Conservation (phyloP, 2,113 vertebrate genomes). For the Synodontis membranacea region DNA sequence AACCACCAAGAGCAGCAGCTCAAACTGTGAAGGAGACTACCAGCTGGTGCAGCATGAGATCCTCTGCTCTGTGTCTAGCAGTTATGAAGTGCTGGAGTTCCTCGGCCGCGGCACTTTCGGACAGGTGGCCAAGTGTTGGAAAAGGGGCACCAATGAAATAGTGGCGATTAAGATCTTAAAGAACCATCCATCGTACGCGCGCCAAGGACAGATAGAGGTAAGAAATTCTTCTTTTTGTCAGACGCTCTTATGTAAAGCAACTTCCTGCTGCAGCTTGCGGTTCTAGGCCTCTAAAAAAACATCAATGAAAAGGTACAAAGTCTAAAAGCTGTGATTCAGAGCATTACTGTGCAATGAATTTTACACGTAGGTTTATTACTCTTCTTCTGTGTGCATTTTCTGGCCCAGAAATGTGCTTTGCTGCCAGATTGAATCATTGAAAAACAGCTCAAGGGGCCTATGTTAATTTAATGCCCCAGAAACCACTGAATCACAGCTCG, state of each 20-base stretch:
- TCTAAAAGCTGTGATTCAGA: background rate
- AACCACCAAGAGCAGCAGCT: slow-evolving; percentile 94
- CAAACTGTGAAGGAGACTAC: slow-evolving; percentile 94
- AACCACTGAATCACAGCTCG: background rate
- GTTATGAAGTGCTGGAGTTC: slow-evolving; percentile 96
- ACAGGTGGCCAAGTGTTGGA: slow-evolving; percentile 98
- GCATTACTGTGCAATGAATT: background rate
- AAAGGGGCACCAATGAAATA: slow-evolving; percentile 96
- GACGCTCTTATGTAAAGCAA: background rate
- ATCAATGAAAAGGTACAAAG: background rate
- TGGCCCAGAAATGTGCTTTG: background rate
- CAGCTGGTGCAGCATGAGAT: slow-evolving; percentile 98
- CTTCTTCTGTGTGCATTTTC: background rate
- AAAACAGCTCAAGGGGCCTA: background rate
- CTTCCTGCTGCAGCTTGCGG: background rate
- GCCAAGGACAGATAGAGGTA: slow-evolving; percentile 98
- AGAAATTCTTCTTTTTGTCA: background rate
- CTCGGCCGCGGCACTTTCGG: slow-evolving; percentile 94
- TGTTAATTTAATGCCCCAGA: background rate
- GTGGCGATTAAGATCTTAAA: slow-evolving; percentile 98
- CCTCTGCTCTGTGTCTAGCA: slow-evolving; percentile 94
- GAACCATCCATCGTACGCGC: slow-evolving; percentile 96
- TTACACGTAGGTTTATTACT: background rate
- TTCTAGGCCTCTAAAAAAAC: no score
- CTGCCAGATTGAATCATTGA: background rate